These are phyloP conservation scores for Anorthoa munda DNA, from an alignment of 2,888 invertebrate species.

Conservation along the genomic window DNA sequence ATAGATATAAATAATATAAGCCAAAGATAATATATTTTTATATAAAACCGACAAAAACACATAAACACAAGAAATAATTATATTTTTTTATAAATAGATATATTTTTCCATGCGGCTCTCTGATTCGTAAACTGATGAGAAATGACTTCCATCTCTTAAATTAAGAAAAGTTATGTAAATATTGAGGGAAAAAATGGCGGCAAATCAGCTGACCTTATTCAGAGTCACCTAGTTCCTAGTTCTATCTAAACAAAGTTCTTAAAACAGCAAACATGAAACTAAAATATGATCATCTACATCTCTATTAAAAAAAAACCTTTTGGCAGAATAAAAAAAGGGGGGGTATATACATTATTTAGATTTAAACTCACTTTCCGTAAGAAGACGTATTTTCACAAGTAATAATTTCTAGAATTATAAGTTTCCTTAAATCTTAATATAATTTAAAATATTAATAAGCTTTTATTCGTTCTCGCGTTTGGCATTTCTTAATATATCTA, in stretches of 20 bases:
- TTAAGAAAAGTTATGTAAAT: constrained; percentile 18
- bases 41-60: constrained; percentile 67
- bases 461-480: constrained; percentile 27
- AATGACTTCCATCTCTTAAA: constrained; percentile 42
- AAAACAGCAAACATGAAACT: constrained; percentile 1
- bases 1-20: constrained; percentile 31
- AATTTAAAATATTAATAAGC: constrained; percentile 22
- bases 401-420: constrained; percentile 37
- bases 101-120: constrained; percentile 59
- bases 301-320: constrained; percentile 3
- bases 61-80: constrained; percentile 59
- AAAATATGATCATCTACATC: constrained; percentile 11
- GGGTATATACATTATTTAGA: constrained; percentile 32
- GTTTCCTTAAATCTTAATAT: constrained; percentile 21
- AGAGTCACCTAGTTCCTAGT: constrained; percentile 77
- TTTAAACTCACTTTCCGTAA: background rate
- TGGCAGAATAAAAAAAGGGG: constrained; percentile 7
- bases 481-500: constrained; percentile 21
- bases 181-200: constrained; percentile 5
- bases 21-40: constrained; percentile 68
- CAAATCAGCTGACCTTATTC: constrained; percentile 44
- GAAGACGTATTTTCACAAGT: constrained; percentile 40
- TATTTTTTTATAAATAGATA: constrained; percentile 61
- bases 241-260: constrained; percentile 20
- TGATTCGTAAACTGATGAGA: background rate